Evolutionary conservation across 2,797 vertebrate species (phyloP), one percentile per base, ranked within the genome.

Genomic region (Perodicticus potto): DNA sequence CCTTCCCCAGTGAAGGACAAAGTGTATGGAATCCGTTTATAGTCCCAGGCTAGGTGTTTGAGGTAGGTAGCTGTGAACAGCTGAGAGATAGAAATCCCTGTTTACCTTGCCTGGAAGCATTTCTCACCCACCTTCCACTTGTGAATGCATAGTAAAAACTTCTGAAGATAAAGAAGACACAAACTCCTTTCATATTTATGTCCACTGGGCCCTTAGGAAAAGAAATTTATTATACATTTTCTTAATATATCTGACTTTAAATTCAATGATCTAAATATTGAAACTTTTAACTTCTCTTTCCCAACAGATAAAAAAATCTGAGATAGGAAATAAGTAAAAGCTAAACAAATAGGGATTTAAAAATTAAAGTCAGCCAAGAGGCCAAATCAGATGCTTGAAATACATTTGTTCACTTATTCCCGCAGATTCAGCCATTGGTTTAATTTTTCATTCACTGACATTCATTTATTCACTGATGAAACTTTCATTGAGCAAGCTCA

Each of bases 231-330:
- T 77, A n/a, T 85, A 80, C 34, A 86, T 92, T 95, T 93, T 86
- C 72, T 81, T 1, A 5, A 77, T 29, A 27, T 34, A 82, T 65
- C 43, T 96, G 87, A 78, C 95, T 96, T 94, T 81, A 91, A 96
- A 73, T 61, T 65, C 12, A 95, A 45, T 90, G 96, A 82, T 78
- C 67, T 92, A 63, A 94, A 72, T 65, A 70, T 2, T 53, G 29
- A 74, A 94, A 13, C 14, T 67, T 78, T 9, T 78, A 93, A 84
- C 32, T 76, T 16, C 93, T 94, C 40, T 96, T 96, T 83, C 80
- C 76, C 70, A 92, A 22, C 82, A 80, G 40, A 78, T 40, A 34
- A 73, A 93, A 93, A 86, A 13, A 61, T 43, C 49, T 8, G 32
- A 86, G 45, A 55, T 13, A 13, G 29, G n/a, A 88, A 80, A 94